Percentiles rank a stretch among this genome's conserved stretches.
phyloP scores from a whole-genome alignment of 1,140 invertebrate species.

The Drosophila ogumai region DNA sequence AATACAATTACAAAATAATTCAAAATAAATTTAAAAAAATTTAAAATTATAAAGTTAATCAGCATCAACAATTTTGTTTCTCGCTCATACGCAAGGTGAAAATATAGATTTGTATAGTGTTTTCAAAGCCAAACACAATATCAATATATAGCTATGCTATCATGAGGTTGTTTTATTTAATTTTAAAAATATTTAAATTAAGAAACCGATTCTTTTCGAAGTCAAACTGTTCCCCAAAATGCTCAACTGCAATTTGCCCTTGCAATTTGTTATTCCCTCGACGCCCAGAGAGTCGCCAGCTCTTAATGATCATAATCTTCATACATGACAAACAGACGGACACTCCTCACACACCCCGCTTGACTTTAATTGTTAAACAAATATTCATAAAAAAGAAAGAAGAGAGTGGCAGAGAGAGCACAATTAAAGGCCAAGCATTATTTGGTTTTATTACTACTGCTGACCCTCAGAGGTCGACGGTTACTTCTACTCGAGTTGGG shows the following conservation, averaged over 20 bases:
- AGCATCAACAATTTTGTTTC: no score
- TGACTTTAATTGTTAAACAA: constrained; percentile 59
- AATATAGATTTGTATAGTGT: no score
- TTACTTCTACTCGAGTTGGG: constrained; percentile 21
- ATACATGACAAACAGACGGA: constrained; percentile 22
- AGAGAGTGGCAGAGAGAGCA: constrained; percentile 7
- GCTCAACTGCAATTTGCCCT: constrained; percentile 40
- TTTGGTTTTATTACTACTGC: constrained; percentile 40
- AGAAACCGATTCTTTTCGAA: background rate
- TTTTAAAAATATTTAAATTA: background rate
- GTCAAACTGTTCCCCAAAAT: constrained; percentile 5
- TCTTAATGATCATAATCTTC: constrained; percentile 63
- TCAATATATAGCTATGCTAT: background rate
- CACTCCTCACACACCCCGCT: constrained; percentile 6
- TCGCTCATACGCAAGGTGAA: no score
- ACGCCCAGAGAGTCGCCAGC: constrained; percentile 34
- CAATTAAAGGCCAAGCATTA: constrained; percentile 57
- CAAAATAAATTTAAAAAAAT: no score
- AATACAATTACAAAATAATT: no score
- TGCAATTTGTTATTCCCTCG: constrained; percentile 59
- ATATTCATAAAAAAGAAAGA: constrained; percentile 31
- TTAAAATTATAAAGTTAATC: no score
- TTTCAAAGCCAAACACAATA: background rate
- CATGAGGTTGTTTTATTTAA: background rate
- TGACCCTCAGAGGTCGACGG: constrained; percentile 37